A percentile compares a stretch with the other conserved stretches of the same genome.
Evolutionary conservation across 2,888 invertebrate genomes (phyloP).

Genomic region (Lasioglossum marginatum): DNA sequence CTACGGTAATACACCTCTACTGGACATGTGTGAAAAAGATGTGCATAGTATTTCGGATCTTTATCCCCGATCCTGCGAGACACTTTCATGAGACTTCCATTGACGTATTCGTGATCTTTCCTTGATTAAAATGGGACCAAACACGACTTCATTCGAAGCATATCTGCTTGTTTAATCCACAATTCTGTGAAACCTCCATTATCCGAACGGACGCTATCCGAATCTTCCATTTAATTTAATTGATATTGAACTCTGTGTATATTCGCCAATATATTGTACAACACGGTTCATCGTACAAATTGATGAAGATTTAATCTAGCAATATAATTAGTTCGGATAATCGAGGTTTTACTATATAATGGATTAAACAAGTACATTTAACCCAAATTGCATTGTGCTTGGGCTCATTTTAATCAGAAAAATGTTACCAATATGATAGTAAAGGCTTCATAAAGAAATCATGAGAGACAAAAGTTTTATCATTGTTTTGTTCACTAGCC

Average conservation of each 20-base stretch:
- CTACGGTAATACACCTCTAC: neutral
- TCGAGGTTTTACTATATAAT: neutral
- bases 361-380: neutral
- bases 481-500: neutral
- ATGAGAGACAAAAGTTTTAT: neutral
- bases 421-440: neutral
- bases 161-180: too few species aligned
- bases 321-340: neutral
- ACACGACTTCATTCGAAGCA: neutral
- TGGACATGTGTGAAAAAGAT: neutral
- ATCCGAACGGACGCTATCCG: too few species aligned
- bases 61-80: neutral
- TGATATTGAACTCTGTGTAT: too few species aligned
- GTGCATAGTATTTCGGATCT: neutral
- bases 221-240: neutral
- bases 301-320: too few species aligned
- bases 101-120: neutral
- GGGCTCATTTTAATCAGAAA: neutral
- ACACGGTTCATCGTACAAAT: too few species aligned
- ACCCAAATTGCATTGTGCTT: neutral
- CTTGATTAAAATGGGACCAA: neutral
- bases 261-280: too few species aligned
- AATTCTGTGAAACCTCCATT: too few species aligned
- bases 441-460: neutral
- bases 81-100: neutral